phyloP scores from a whole-genome alignment of 2,797 vertebrate species.

The Pseudochromis fuscus region DNA sequence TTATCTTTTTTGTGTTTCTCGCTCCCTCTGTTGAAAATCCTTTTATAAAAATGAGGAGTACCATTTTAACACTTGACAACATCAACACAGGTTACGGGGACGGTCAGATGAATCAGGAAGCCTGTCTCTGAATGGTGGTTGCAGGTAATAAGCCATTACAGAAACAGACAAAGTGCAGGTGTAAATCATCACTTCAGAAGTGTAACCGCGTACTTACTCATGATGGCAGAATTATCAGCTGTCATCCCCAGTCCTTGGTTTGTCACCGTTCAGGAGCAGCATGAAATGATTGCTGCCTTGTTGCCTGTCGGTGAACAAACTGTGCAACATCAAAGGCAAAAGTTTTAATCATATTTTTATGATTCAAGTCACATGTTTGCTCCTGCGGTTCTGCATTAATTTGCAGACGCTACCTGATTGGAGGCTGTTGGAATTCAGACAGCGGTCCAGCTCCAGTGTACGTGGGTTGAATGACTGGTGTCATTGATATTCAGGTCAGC shows the following conservation, averaged over 20 bases:
- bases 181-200: conserved; percentile 22
- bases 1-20: background rate
- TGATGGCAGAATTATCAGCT: conserved; percentile 26
- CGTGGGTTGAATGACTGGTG: conserved; percentile 49
- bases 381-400: conserved; percentile 12
- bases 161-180: conserved; percentile 6
- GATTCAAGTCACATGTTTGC: conserved; percentile 13
- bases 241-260: background rate
- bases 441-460: conserved; percentile 20
- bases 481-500: conserved; percentile 76
- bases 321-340: conserved; percentile 2
- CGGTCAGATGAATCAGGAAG: conserved; percentile 11
- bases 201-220: background rate
- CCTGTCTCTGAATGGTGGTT: background rate
- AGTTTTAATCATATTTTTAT: background rate
- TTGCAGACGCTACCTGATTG: conserved; percentile 22
- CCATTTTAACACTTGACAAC: background rate
- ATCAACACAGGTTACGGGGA: background rate
- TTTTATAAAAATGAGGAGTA: background rate
- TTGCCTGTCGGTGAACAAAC: background rate
- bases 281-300: background rate
- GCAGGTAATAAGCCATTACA: conserved; percentile 3
- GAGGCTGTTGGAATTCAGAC: conserved; percentile 40
- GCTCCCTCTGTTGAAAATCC: background rate
- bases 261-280: background rate